Evolutionary conservation across 1,140 invertebrate species (phyloP).

Genomic region (Phthorimaea operculella): DNA sequence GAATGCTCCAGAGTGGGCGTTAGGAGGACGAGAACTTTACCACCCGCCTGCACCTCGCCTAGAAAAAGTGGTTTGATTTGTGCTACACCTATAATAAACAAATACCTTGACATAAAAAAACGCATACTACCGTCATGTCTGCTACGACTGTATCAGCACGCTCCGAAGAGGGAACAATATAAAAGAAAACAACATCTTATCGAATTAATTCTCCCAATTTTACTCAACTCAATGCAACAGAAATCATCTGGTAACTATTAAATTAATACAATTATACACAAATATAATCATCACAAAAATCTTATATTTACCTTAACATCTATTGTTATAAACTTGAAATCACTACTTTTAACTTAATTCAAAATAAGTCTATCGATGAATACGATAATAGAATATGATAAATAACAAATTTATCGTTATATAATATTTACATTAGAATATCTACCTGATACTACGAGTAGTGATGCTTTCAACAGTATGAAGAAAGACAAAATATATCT

Average conservation of each 20-base stretch:
- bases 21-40: background rate
- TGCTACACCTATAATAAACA: conserved; percentile 54
- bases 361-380: conserved; percentile 56
- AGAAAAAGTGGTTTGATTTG: conserved; percentile 43
- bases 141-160: conserved; percentile 16
- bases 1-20: background rate
- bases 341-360: conserved; percentile 54
- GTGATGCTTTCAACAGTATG: conserved; percentile 51
- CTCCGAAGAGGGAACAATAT: conserved; percentile 38
- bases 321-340: conserved; percentile 57
- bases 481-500: conserved; percentile 46
- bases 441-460: conserved; percentile 52
- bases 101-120: conserved; percentile 32
- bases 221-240: conserved; percentile 59
- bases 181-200: conserved; percentile 59
- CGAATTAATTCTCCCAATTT: conserved; percentile 51
- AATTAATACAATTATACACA: conserved; percentile 55
- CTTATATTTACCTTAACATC: conserved; percentile 42
- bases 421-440: conserved; percentile 56
- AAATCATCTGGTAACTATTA: conserved; percentile 60
- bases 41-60: conserved; percentile 3
- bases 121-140: conserved; percentile 23
- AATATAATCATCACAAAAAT: conserved; percentile 50
- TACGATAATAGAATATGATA: conserved; percentile 62
- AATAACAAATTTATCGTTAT: conserved; percentile 60